Base-by-base conservation (phyloP, 1,140 invertebrate species). In the Zaprionus inermis region DNA sequence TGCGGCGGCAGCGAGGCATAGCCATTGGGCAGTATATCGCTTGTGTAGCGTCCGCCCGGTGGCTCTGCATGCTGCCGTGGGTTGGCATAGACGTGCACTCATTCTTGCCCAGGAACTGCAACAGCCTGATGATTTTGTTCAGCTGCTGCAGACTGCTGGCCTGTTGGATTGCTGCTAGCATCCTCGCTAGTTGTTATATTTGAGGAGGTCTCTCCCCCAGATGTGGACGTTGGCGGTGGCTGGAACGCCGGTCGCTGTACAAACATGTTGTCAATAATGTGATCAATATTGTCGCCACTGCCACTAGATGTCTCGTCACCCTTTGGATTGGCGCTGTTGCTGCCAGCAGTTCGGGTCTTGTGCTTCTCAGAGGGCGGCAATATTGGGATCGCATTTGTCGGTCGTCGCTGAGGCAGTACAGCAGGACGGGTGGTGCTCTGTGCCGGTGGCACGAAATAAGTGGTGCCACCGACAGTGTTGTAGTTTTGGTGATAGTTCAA, bases 261-360 rank as follows among this genome's bases (percentile, higher is more conserved):
- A 70, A 94, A 94, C 94, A 94, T 94, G 64, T 94, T 94, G 64
- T 94, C 94, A 2, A 94, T 93, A 41, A 94, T 94, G 68, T 94
- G 92, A 73, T 94, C 94, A 46, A 94, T 94, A 68, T 94, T 94
- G 56, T 94, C 94, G 1, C 88, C 85, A 30, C 82, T 89, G 36
- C 83, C 83, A 67, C 52, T 86, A 59, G 78, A 20, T 16, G n/a
- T 54, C 44, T 63, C 61, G 1, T 76, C 69, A 6, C 32, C 36
- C 22, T 74, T 61, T 46, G 60, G 60, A 67, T 18, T 60, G 38
- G 24, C 30, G 36, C 44, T 49, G 44, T 11, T 49, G 30, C 10
- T 54, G 49, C 44, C 24, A 41, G 49, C 59, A 18, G 12, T 11
- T 4, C 79, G 76, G 54, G 76, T 56, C 72, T 92, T 91, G 36